These are phyloP conservation scores for Phrynocephalus versicolor DNA, from an alignment of 2,113 vertebrate species.

Conservation along the genomic window DNA sequence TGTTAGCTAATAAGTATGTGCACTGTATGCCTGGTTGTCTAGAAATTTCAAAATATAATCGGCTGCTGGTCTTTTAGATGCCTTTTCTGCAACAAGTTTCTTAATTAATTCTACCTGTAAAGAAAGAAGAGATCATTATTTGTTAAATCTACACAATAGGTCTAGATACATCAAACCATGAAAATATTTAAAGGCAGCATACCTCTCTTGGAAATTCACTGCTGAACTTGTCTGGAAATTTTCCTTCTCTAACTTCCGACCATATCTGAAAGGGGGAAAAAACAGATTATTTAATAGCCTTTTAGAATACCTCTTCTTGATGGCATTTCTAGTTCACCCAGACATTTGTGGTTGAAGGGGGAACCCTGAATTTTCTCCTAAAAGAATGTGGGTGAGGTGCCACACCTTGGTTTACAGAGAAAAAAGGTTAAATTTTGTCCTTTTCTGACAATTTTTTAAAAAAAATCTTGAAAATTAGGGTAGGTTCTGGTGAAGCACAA, in stretches of 20 bases:
- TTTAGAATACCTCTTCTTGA: not conserved
- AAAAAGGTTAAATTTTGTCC: too few species aligned
- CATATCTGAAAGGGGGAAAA: slow-evolving; percentile 48
- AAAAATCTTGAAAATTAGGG: too few species aligned
- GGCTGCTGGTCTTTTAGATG: slow-evolving; percentile 23
- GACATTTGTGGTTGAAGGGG: too few species aligned
- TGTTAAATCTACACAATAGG: slow-evolving; percentile 28
- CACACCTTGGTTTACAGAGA: too few species aligned
- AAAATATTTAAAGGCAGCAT: slow-evolving; percentile 13
- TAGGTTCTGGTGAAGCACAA: too few species aligned
- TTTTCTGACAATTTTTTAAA: too few species aligned
- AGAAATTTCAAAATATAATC: slow-evolving; percentile 23
- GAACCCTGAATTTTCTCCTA: too few species aligned
- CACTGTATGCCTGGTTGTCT: accelerated
- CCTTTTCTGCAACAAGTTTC: slow-evolving; percentile 42
- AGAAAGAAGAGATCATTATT: slow-evolving; percentile 14
- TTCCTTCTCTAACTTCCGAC: accelerated
- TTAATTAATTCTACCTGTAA: slow-evolving; percentile 54
- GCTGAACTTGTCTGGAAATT: slow-evolving; percentile 11
- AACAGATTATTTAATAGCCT: not conserved
- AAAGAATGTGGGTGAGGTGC: too few species aligned
- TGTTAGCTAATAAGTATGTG: not conserved
- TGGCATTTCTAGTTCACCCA: too few species aligned
- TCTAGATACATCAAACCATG: slow-evolving; percentile 13
- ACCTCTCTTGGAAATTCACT: slow-evolving; percentile 42